Evolutionary conservation across 37 sponge, comb jelly and placozoan species (phyloP).

Genomic region (Ianthella basta): DNA sequence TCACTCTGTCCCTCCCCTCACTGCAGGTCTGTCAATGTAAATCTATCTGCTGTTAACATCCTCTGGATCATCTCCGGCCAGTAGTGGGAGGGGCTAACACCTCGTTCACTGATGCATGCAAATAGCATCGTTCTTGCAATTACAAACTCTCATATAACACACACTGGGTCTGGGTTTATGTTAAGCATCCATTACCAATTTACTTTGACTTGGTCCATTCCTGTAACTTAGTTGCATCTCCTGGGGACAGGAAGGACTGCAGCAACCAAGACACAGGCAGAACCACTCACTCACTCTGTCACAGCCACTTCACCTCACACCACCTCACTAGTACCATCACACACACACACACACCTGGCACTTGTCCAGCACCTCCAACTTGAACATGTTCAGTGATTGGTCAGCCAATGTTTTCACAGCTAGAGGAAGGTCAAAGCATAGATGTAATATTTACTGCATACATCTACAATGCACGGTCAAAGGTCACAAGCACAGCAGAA

Average conservation of each 20-base stretch:
- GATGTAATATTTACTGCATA: too few species aligned
- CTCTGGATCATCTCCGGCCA: constrained; percentile 67
- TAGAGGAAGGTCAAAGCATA: constrained; percentile 15
- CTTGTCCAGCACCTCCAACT: not conserved
- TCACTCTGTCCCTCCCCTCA: not conserved
- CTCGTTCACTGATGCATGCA: too few species aligned
- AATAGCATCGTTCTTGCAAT: too few species aligned
- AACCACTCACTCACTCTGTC: not conserved
- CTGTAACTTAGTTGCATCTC: not conserved
- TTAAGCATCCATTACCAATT: too few species aligned
- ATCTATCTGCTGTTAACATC: constrained; percentile 76
- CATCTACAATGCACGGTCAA: too few species aligned
- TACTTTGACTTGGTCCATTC: not conserved
- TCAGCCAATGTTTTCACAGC: constrained; percentile 65
- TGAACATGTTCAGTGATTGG: constrained; percentile 16
- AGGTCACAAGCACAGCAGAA: too few species aligned
- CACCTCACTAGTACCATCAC: not conserved
- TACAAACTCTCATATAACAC: too few species aligned
- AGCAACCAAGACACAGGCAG: not conserved
- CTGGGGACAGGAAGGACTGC: not conserved
- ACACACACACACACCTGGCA: not conserved
- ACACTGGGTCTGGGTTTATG: too few species aligned
- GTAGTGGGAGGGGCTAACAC: not conserved
- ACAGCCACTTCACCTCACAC: too few species aligned
- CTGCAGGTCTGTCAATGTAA: constrained; percentile 70